Conservation (phyloP, 2,888 invertebrate species). For the Leuctra nigra region DNA sequence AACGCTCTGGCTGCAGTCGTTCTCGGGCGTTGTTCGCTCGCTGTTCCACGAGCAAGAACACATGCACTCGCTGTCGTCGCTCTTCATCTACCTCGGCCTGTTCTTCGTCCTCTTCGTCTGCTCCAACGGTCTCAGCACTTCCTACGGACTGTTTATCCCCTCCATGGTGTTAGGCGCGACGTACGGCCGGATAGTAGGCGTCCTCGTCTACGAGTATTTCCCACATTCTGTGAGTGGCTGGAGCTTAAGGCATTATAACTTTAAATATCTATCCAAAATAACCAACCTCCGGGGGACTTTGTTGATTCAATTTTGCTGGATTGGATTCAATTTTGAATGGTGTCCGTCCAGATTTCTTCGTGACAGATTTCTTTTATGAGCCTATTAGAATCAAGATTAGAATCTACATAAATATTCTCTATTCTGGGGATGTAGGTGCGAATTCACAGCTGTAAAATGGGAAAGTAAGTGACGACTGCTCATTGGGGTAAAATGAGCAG, state of each 20-base stretch:
- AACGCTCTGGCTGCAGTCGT: conserved; percentile 95
- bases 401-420: too few relatives aligned
- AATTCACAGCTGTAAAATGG: too few relatives aligned
- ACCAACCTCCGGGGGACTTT: not conserved
- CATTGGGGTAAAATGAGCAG: too few relatives aligned
- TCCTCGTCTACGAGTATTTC: conserved; percentile 55
- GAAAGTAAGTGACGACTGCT: too few relatives aligned
- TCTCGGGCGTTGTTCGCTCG: conserved; percentile 89
- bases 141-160: conserved; percentile 96
- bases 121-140: conserved; percentile 93
- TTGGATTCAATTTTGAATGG: too few relatives aligned
- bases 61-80: conserved; percentile 71
- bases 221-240: conserved; percentile 40
- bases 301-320: too few relatives aligned
- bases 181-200: conserved; percentile 90
- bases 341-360: too few relatives aligned
- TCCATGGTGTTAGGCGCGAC: conserved; percentile 91
- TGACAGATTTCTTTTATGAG: too few relatives aligned
- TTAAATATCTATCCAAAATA: not conserved
- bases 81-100: conserved; percentile 70
- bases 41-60: conserved; percentile 82
- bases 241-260: not conserved
- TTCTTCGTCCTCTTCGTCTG: conserved; percentile 86
- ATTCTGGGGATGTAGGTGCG: too few relatives aligned
- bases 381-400: too few relatives aligned